Conservation (phyloP, 2,888 invertebrate species). For the Stenurella melanura region DNA sequence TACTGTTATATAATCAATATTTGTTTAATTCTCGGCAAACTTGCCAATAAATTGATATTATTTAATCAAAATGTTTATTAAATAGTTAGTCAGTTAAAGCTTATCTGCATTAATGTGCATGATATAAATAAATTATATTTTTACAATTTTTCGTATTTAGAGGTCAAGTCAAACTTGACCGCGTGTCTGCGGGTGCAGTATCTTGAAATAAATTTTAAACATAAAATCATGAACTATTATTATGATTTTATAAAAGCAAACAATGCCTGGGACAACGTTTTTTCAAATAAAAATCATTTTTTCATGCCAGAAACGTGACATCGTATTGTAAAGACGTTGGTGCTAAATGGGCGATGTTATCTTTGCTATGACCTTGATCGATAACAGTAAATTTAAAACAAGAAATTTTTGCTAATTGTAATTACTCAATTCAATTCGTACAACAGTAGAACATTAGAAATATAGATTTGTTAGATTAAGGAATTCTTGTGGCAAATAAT, state of each 20-base stretch:
- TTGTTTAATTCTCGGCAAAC: background rate
- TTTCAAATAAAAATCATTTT: background rate
- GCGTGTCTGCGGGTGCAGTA: background rate
- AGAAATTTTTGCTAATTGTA: background rate
- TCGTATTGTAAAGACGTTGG: background rate
- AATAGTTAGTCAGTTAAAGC: background rate
- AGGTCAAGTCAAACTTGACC: constrained; percentile 10
- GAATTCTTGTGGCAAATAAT: too few species aligned
- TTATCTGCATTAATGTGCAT: background rate
- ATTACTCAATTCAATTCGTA: background rate
- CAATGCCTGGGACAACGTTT: background rate
- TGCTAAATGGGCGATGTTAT: background rate
- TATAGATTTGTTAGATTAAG: background rate
- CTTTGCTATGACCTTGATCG: constrained; percentile 17
- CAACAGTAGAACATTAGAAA: background rate
- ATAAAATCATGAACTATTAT: background rate
- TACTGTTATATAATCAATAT: background rate
- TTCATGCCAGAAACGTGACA: background rate
- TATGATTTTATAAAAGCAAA: background rate
- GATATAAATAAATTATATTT: constrained; percentile 1
- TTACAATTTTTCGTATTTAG: background rate
- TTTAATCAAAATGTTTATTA: background rate
- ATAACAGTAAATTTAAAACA: background rate
- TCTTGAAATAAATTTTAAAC: background rate
- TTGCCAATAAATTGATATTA: background rate